Evolutionary conservation across 2,113 vertebrate species (phyloP).

Genomic region (Loxodonta africana): DNA sequence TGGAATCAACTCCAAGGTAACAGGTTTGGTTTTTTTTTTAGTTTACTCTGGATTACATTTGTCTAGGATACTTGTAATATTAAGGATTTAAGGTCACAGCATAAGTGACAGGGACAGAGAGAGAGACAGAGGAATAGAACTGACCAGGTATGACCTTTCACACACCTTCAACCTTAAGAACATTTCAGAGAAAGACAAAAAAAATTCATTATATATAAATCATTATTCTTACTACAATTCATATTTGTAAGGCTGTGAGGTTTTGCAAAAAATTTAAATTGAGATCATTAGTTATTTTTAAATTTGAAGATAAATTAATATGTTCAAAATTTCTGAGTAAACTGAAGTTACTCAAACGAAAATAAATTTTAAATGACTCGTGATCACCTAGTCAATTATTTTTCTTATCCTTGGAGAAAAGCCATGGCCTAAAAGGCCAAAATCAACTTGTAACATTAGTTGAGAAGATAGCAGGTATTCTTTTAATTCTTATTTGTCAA

Average conservation of each 20-base stretch:
- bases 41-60: background rate
- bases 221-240: slow-evolving; percentile 51
- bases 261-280: slow-evolving; percentile 51
- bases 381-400: background rate
- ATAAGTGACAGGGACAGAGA: background rate
- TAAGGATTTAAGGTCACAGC: slow-evolving; percentile 9
- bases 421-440: background rate
- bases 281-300: slow-evolving; percentile 31
- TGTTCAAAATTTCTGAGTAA: slow-evolving; percentile 5
- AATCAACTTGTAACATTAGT: background rate
- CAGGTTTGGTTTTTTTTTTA: too few species aligned
- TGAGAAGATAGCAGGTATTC: background rate
- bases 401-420: slow-evolving; percentile 25
- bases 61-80: background rate
- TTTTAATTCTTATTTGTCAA: background rate
- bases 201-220: slow-evolving; percentile 35
- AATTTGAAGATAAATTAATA: slow-evolving; percentile 26
- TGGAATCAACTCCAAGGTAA: too few species aligned
- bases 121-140: background rate
- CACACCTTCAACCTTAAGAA: background rate
- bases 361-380: slow-evolving; percentile 55
- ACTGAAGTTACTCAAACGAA: slow-evolving; percentile 44
- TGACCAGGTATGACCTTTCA: background rate
- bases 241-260: slow-evolving; percentile 41
- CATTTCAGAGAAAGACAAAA: slow-evolving; percentile 34